Conservation (phyloP, 2,888 invertebrate species). For the Cremastinae sp. region DNA sequence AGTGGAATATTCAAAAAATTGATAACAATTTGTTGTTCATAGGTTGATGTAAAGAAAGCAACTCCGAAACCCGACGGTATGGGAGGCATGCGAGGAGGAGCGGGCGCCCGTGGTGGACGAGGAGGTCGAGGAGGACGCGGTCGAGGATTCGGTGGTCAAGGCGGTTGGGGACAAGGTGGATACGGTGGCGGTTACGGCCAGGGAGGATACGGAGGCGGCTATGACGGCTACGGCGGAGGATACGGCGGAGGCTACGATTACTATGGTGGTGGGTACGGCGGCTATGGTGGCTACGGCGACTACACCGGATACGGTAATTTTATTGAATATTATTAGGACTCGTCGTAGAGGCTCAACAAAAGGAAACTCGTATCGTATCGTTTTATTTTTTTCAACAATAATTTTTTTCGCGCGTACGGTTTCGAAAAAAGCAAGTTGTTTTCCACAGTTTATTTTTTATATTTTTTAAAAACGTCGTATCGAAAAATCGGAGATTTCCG, state of each 20-base stretch:
- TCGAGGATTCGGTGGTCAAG: conserved; percentile 80
- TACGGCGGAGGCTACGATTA: conserved; percentile 80
- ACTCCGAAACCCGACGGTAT: conserved; percentile 93
- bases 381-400: conserved; percentile 50
- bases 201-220: conserved; percentile 86
- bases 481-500: too few relatives aligned
- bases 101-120: conserved; percentile 85
- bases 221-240: conserved; percentile 89
- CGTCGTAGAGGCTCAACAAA: conserved; percentile 39
- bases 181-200: conserved; percentile 87
- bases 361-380: conserved; percentile 42
- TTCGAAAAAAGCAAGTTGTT: too few relatives aligned
- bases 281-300: conserved; percentile 90
- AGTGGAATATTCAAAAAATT: too few relatives aligned
- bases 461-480: too few relatives aligned
- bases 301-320: conserved; percentile 91
- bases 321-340: conserved; percentile 79
- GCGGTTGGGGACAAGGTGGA: conserved; percentile 84
- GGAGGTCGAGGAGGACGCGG: conserved; percentile 85
- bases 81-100: conserved; percentile 84
- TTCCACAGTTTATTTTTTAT: too few relatives aligned
- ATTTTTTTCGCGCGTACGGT: conserved; percentile 20
- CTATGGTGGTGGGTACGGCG: conserved; percentile 86
- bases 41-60: conserved; percentile 97
- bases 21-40: conserved; percentile 26